These are phyloP conservation scores for Novumbra hubbsi DNA, from an alignment of 2,797 vertebrate genomes.

Conservation along the genomic window DNA sequence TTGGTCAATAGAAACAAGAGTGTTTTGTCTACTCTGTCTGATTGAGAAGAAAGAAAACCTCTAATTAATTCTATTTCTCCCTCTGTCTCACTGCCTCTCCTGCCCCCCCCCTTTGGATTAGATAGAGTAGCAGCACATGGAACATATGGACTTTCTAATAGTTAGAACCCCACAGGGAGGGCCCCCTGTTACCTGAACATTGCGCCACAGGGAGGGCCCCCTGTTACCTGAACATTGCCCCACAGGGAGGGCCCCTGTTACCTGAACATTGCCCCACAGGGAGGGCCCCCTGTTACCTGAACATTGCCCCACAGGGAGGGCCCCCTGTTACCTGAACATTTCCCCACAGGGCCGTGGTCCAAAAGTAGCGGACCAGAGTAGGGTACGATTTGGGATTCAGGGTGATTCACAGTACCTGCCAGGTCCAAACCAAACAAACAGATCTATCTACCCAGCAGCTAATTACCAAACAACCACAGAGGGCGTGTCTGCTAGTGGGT, in stretches of 20 bases:
- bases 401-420: conserved; percentile 6
- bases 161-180: too few relatives aligned
- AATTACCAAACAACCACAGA: not conserved
- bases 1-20: not conserved
- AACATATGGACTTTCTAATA: too few relatives aligned
- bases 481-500: not conserved
- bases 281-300: too few relatives aligned
- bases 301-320: too few relatives aligned
- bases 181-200: too few relatives aligned
- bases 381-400: too few relatives aligned
- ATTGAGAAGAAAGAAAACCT: not conserved
- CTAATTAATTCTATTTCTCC: not conserved
- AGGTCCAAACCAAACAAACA: not conserved
- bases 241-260: too few relatives aligned
- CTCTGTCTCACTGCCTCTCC: not conserved
- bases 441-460: not conserved
- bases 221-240: too few relatives aligned
- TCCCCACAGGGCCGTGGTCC: not conserved
- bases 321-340: not conserved
- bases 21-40: not conserved
- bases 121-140: too few relatives aligned
- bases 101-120: not conserved
- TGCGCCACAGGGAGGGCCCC: too few relatives aligned
- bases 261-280: too few relatives aligned
- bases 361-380: too few relatives aligned